Base-by-base conservation (phyloP, 1,140 invertebrate genomes). In the Drosophila quadrilineata region DNA sequence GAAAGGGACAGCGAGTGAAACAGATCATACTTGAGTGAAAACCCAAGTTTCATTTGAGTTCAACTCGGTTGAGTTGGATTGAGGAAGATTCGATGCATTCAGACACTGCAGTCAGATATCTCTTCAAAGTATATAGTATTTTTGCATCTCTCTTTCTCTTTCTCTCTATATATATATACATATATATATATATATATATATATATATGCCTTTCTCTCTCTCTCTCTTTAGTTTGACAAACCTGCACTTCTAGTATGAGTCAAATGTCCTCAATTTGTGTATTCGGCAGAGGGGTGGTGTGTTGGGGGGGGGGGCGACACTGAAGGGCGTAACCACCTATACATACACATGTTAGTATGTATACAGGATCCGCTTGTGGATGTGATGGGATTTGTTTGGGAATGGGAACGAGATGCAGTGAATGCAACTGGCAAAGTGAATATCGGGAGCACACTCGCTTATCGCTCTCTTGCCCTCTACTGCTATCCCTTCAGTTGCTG, bases 241-340 rank as follows among this genome's bases (percentile, higher is more conserved):
- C 43, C 53, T 40, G 56, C 57, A 52, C 57, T 59, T 21, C 54
- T 48, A 33, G 60, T 52, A 49, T 28, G 63, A 71, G 45, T 68
- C 60, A 85, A 85, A 77, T 85, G 67, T 85, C 74, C 79, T 85
- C 66, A 62, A 12, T 31, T 33, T 3, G 5, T 2, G 36, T 2
- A 6, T 17, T 10, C 22, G n/a, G 6, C n/a, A 12, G 31, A 14
- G 6, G 9, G 19, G 24, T 2, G 28, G 16, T 2, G 14, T 8
- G 24, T 12, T 6, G 35, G 5, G 24, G 36, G 9, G 43, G 26
- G 16, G 26, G 3, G 22, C 21, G n/a, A 12, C 12, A n/a, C 8
- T 26, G 58, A 19, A 19, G 16, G n/a, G n/a, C n/a, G n/a, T n/a
- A n/a, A n/a, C n/a, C n/a, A n/a, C n/a, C n/a, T n/a, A 12, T 19